Base-by-base conservation (phyloP, 2,113 vertebrate genomes). In the Bettongia penicillata region DNA sequence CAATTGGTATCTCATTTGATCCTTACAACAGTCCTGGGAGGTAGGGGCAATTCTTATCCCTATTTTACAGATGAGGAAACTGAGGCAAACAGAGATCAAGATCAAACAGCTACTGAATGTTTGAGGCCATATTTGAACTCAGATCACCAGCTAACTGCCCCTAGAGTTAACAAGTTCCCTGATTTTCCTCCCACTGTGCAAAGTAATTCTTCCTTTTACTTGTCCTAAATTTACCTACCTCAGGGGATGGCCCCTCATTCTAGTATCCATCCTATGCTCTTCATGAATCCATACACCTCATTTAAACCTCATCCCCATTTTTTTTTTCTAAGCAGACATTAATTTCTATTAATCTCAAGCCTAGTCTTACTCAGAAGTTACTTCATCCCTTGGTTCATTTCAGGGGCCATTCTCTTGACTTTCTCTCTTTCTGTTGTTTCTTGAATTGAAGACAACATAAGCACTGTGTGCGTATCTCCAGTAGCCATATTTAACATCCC, bases 141-240 rank as follows among this genome's bases (percentile, higher is more conserved):
- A 55, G 6, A 55, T 55, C 53, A 55, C 24, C 53, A 26, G 25
- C 53, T 9, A 55, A 7, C 8, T 55, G 53, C 53, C 53, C 53
- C 53, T 22, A 68, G 68, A 6, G 48, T 43, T 43, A 5, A 51
- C 26, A 5, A 28, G 1, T 10, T 31, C 92, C n/a, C 0, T 55
- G 16, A 10, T 0, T n/a, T 61, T 25, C 24, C 26, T 6, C 37
- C 47, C 31, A 68, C 51, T 68, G 5, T 11, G 51, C 92, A 28
- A 77, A 43, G 24, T 2, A 51, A 24, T 10, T 31, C 52, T 93
- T n/a, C 26, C 55, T 28, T 49, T 51, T 68, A 50, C 23, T 61
- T 19, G 43, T 57, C 95, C 91, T 53, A 25, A 90, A 93, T 52
- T 93, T 89, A 52, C 51, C 61, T 37, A 51, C n/a, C 89, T 84